Conservation (phyloP, 2,797 vertebrate genomes). For the Enteromius treurensis region DNA sequence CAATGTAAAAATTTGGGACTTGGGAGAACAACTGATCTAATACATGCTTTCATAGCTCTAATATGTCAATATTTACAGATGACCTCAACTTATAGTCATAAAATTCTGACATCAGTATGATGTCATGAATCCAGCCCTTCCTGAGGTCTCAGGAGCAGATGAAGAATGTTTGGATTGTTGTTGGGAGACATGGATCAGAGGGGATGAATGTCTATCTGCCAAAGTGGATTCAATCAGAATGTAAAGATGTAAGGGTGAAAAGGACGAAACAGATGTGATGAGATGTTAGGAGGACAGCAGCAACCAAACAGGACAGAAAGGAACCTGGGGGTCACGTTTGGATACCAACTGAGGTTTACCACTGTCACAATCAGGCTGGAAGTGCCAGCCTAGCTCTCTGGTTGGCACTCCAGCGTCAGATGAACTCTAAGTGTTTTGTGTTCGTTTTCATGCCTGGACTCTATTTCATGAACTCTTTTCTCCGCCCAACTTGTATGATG, state of each 20-base stretch:
- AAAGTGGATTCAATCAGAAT: neutral
- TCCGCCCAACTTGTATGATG: too few relatives aligned
- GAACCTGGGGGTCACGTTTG: neutral
- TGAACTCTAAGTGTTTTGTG: too few relatives aligned
- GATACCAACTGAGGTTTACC: neutral
- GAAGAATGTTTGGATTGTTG: constrained; percentile 7
- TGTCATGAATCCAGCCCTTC: constrained; percentile 23
- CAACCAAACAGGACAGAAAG: neutral
- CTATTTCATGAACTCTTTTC: too few relatives aligned
- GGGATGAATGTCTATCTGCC: neutral
- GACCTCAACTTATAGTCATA: constrained; percentile 31
- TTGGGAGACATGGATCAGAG: constrained; percentile 7
- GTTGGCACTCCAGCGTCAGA: too few relatives aligned
- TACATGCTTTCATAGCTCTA: constrained; percentile 6
- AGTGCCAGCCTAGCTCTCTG: too few relatives aligned
- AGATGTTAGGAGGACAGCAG: neutral
- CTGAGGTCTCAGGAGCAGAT: constrained; percentile 7
- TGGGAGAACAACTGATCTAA: constrained; percentile 9
- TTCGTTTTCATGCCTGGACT: too few relatives aligned
- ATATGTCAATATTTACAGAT: constrained; percentile 47
- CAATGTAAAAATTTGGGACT: too few relatives aligned
- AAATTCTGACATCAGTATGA: constrained; percentile 21
- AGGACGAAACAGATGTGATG: neutral
- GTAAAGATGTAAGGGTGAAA: neutral
- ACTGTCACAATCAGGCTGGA: too few relatives aligned